Evolutionary conservation across 2,113 vertebrate genomes (phyloP), one percentile per base, ranked within the genome.

Genomic region (Hippocampus guttulatus): DNA sequence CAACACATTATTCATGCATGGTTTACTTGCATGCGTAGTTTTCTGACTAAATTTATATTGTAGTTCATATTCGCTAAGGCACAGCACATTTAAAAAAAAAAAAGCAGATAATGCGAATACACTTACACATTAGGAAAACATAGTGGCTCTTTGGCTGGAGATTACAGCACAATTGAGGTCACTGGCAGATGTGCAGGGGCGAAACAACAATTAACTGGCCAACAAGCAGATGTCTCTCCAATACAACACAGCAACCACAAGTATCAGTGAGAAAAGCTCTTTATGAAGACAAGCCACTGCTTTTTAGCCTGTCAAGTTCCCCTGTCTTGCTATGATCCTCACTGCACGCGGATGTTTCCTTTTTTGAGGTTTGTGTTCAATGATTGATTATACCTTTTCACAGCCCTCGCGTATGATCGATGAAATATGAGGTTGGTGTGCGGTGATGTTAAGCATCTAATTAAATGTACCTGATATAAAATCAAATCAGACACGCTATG

Each of bases 111-210:
- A 76, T 62, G 51, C 68, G 64, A 20, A 71, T 43, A 51, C 12
- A 23, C 27, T 23, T 69, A 30, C 38, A 64, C 15, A 21, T 16
- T 15, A 64, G 49, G 38, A 60, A 30, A 76, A 68, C 64, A 58
- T 61, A 62, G 49, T 77, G 43, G 1, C 43, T 82, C 23, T 75
- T 70, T 54, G 71, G 64, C n/a, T 54, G 60, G 76, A 85, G 75
- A 84, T 83, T 82, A 82, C 33, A 52, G 75, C 81, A 68, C 72
- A 85, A 85, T 83, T 84, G 68, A 78, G 87, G 85, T 84, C 84
- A 84, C n/a, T 0, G 49, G 33, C 27, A 68, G 76, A 76, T 81
- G 68, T 47, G 62, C 69, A 78, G 64, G 77, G 70, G 69, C 70
- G 70, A 73, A 81, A 85, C 81, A 81, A 85, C 81, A 86, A 86